Base-by-base conservation (phyloP, 1,140 invertebrate genomes). In the Brachionus sp. region DNA sequence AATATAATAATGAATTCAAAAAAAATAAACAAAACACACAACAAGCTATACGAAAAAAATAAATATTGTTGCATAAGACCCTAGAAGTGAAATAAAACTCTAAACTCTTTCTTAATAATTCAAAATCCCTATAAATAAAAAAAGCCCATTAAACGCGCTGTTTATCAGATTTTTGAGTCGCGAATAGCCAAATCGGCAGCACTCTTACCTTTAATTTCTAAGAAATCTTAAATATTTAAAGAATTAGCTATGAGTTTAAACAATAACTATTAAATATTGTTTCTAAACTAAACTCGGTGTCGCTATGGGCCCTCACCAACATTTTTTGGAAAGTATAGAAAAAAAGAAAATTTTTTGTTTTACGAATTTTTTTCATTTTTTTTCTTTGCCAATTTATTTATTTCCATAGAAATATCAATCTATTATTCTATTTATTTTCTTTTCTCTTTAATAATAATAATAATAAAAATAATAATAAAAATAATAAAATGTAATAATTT, bases 381-480 rank as follows among this genome's bases (percentile, higher is more conserved):
- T 35, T 70, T 39, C 16, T 70, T 70, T 39, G 16, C 66, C 66
- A 70, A 70, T 70, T 75, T 75, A 70, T 70, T 75, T 75, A 75
- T 75, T 75, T 23, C 70, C 70, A 75, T 75, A 75, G 70, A 75
- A 46, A 75, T 75, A 75, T 75, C 70, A 75, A 75, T 75, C 70
- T 46, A 1, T 73, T 42, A 37, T 73, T 73, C 37, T 68, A 35
- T 70, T 70, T 70, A 12, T 42, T 73, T 42, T 39, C 29, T 66
- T 46, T n/a, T 46, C 44, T 46, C 10, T 46, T 46, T 46, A 46
- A 19, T 57, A 57, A n/a, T 57, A 57, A n/a, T 57, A n/a, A n/a
- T n/a, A n/a, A n/a, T n/a, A n/a, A n/a, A n/a, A 35, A 35, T 35
- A 70, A 35, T 37, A 70, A 37, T 70, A 70, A 39, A n/a, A 70